Evolutionary conservation across 2,797 vertebrate genomes (phyloP).

Genomic region (Periparus ater): DNA sequence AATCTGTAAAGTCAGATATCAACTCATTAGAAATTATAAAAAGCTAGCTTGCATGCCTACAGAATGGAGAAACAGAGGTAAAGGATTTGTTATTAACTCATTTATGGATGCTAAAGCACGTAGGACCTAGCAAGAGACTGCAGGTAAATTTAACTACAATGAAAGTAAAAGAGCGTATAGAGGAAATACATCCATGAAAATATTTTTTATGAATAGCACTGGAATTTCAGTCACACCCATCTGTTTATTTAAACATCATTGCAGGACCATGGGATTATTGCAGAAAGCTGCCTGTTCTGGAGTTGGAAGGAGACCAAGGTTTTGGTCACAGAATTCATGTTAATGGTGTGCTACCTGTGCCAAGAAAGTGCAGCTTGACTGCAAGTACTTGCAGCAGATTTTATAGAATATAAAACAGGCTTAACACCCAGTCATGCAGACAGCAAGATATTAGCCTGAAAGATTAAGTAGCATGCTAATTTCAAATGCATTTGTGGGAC

Average conservation of each 20-base stretch:
- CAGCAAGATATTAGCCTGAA: background rate
- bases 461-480: background rate
- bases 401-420: background rate
- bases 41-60: background rate
- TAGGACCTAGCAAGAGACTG: background rate
- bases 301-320: background rate
- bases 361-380: background rate
- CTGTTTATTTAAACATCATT: background rate
- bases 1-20: background rate
- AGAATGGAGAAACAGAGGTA: background rate
- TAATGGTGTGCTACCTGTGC: background rate
- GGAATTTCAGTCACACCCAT: background rate
- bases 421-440: background rate
- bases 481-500: background rate
- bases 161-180: background rate
- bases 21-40: background rate
- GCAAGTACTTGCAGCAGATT: background rate
- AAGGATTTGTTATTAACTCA: background rate
- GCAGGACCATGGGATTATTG: background rate
- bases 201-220: background rate
- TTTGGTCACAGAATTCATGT: background rate
- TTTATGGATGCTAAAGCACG: background rate
- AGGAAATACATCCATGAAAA: background rate
- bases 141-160: background rate
- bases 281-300: background rate